Percentiles rank a stretch among this genome's conserved stretches.
Conservation (phyloP, 2,797 vertebrate genomes). For the Macroramphosus scolopax region DNA sequence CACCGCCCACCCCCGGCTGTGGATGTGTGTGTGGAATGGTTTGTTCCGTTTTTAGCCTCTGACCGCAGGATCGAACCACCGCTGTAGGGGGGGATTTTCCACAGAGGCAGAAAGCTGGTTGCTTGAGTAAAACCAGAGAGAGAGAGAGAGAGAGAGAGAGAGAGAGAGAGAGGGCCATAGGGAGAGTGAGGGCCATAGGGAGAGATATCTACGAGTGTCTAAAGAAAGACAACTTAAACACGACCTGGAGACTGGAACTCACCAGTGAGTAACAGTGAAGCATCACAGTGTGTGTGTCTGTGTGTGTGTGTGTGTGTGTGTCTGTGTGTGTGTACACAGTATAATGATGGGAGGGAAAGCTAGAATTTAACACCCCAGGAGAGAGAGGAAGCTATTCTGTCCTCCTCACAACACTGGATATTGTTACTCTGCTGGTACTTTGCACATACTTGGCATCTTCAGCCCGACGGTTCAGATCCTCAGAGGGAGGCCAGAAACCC, state of each 20-base stretch:
- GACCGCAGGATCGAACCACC: conserved; percentile 49
- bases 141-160: not conserved
- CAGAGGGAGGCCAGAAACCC: not conserved
- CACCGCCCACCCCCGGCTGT: conserved; percentile 18
- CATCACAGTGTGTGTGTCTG: conserved; percentile 21
- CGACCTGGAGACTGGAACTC: conserved; percentile 33
- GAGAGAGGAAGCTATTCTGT: conserved; percentile 14
- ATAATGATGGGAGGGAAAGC: conserved; percentile 51
- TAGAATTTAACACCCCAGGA: conserved; percentile 45
- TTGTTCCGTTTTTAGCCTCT: conserved; percentile 45
- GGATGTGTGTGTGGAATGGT: conserved; percentile 36
- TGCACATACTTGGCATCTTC: conserved; percentile 19
- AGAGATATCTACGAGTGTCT: conserved; percentile 39
- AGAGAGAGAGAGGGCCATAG: conserved; percentile 22
- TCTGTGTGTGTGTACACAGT: conserved; percentile 3
- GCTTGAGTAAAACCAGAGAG: conserved; percentile 13
- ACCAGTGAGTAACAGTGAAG: conserved; percentile 40
- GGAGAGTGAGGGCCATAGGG: conserved; percentile 21
- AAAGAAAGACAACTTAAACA: conserved; percentile 49
- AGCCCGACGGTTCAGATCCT: conserved; percentile 5
- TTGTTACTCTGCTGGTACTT: conserved; percentile 8
- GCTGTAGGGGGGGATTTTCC: conserved; percentile 51
- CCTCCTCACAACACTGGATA: not conserved
- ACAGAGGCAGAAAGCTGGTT: conserved; percentile 30
- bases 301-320: conserved; percentile 18